phyloP scores from a whole-genome alignment of 2,888 invertebrate species.

The Arge pagana region DNA sequence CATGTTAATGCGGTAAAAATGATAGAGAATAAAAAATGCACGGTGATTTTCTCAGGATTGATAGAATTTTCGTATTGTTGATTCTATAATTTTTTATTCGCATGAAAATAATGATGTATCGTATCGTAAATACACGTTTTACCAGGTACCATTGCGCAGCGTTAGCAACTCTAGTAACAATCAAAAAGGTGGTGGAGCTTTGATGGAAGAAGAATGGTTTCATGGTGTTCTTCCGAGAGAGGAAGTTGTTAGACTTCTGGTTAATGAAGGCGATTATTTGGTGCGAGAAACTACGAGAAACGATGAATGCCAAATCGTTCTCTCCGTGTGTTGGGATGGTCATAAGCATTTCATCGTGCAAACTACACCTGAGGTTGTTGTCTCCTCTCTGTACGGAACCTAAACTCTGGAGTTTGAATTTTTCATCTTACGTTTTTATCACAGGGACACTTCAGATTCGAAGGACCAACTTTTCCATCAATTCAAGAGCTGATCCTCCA shows the following conservation, averaged over 20 bases:
- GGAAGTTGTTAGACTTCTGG: constrained; percentile 88
- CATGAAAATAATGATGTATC: too few relatives aligned
- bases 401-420: too few relatives aligned
- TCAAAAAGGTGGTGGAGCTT: constrained; percentile 64
- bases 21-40: too few relatives aligned
- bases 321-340: constrained; percentile 95
- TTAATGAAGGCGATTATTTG: constrained; percentile 92
- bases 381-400: too few relatives aligned
- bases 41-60: too few relatives aligned
- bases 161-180: constrained; percentile 43
- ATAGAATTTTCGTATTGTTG: too few relatives aligned
- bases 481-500: constrained; percentile 90
- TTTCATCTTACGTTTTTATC: background rate
- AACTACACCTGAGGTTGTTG: constrained; percentile 82
- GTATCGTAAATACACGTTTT: constrained; percentile 2
- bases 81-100: too few relatives aligned
- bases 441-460: constrained; percentile 90
- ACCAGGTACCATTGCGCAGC: constrained; percentile 47
- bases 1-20: too few relatives aligned
- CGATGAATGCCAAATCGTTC: constrained; percentile 88
- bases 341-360: constrained; percentile 98
- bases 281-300: constrained; percentile 92
- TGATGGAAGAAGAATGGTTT: constrained; percentile 95
- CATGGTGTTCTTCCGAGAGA: constrained; percentile 95
- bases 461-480: constrained; percentile 91